Conservation (phyloP, 2,888 invertebrate species). For the Drosophila diplacantha region DNA sequence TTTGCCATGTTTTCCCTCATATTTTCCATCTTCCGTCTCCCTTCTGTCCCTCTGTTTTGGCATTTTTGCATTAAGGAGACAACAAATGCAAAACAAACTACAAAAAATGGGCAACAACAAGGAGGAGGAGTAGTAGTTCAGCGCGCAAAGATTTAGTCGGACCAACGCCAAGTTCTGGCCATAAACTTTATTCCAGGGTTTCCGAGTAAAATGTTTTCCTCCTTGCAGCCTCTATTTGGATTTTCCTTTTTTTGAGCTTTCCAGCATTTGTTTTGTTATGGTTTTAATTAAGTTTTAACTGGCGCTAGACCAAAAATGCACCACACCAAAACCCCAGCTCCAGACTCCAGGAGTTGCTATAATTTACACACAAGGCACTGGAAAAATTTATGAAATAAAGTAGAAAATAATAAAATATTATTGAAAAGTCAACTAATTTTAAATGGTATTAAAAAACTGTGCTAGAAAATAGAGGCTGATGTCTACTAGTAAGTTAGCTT, state of each 20-base stretch:
- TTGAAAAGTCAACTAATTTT: no score
- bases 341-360: constrained; percentile 22
- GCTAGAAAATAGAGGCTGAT: background rate
- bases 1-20: constrained; percentile 35
- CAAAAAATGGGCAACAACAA: constrained; percentile 16
- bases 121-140: constrained; percentile 27
- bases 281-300: constrained; percentile 71
- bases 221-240: constrained; percentile 27
- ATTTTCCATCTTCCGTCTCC: constrained; percentile 9
- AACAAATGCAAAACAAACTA: constrained; percentile 9
- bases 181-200: constrained; percentile 45
- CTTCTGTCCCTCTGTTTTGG: constrained; percentile 15
- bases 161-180: constrained; percentile 48
- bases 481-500: no score
- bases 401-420: no score
- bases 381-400: background rate
- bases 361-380: constrained; percentile 14
- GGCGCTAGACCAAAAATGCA: constrained; percentile 62
- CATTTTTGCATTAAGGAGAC: constrained; percentile 39
- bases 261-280: constrained; percentile 63
- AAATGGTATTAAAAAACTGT: background rate
- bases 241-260: background rate
- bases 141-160: constrained; percentile 46
- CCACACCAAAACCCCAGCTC: constrained; percentile 26
- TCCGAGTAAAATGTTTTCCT: constrained; percentile 41